Percentiles rank a stretch among this genome's conserved stretches.
Evolutionary conservation across 2,888 invertebrate species (phyloP).

Genomic region (Atrina japonica): DNA sequence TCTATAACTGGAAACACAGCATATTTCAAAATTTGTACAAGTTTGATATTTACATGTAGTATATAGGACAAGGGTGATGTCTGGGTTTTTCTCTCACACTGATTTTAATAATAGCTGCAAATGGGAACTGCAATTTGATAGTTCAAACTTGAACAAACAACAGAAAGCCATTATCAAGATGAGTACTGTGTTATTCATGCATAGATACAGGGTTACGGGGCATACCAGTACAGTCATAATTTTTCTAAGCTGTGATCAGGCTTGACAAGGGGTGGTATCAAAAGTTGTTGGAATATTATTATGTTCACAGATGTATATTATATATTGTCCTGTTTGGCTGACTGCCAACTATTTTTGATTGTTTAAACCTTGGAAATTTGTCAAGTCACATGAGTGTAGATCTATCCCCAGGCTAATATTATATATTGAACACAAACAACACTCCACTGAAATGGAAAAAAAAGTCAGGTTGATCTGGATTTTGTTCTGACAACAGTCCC

Average conservation of each 20-base stretch:
- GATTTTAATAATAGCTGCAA: no score
- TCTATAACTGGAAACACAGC: no score
- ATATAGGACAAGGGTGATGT: no score
- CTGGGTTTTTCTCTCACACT: no score
- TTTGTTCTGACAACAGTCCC: background rate
- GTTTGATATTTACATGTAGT: no score
- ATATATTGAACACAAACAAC: no score
- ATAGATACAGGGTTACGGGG: conserved; percentile 7
- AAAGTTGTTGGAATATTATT: conserved; percentile 1
- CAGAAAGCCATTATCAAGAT: background rate
- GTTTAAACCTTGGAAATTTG: no score
- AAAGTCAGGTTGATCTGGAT: background rate
- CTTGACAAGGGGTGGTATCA: conserved; percentile 16
- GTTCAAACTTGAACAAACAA: conserved; percentile 3
- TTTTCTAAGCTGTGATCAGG: conserved; percentile 14
- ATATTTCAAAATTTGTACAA: no score
- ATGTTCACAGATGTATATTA: no score
- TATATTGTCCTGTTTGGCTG: conserved; percentile 6
- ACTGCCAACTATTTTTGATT: background rate
- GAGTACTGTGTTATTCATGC: conserved; percentile 2
- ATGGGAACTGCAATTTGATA: background rate
- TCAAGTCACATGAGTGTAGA: no score
- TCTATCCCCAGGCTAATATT: no score
- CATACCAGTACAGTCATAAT: conserved; percentile 18
- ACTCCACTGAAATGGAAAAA: background rate